Evolutionary conservation across 2,888 invertebrate species (phyloP), one percentile per base, ranked within the genome.

Genomic region (Xestia sexstrigata): DNA sequence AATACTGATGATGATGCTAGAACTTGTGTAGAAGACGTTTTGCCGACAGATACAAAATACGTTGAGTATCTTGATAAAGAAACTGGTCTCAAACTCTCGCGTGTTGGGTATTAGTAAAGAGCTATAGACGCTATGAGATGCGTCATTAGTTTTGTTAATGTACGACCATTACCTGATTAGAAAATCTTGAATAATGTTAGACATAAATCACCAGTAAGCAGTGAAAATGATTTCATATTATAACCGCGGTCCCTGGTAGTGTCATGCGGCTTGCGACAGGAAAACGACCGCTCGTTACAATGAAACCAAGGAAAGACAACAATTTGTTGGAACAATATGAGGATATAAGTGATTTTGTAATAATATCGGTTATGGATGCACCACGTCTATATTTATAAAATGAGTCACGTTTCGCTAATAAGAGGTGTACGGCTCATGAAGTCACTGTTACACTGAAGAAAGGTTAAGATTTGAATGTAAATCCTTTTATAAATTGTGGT

Each of bases 101-200:
- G 58, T 79, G 85, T 70, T 75, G 60, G 69, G 39, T 72, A 78
- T 81, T 70, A 58, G 68, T 72, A 77, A 78, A 76, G 73, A 74
- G 69, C 65, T 74, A 30, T 67, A 66, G 55, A 52, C 45, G 39
- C 71, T 81, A 69, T 74, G 77, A 75, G 81, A 84, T 76, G 81
- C 77, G 58, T 67, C 73, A 86, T 86, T 86, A 86, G 69, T 73
- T 77, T 39, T 60, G 72, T 70, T 81, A 79, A 83, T 81, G 78
- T 60, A 70, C 63, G 60, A 62, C 58, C 58, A 78, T 75, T 78
- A 71, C 55, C 26, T 63, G 78, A 80, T 82, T 87, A 81, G 81
- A 87, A 87, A 86, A 79, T 79, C 49, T 63, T 81, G 74, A 80
- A 70, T 82, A 72, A 83, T 80, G 58, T 42, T 35, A 65, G 39